Conservation (phyloP, 1,140 invertebrate genomes). For the Argopecten irradians region DNA sequence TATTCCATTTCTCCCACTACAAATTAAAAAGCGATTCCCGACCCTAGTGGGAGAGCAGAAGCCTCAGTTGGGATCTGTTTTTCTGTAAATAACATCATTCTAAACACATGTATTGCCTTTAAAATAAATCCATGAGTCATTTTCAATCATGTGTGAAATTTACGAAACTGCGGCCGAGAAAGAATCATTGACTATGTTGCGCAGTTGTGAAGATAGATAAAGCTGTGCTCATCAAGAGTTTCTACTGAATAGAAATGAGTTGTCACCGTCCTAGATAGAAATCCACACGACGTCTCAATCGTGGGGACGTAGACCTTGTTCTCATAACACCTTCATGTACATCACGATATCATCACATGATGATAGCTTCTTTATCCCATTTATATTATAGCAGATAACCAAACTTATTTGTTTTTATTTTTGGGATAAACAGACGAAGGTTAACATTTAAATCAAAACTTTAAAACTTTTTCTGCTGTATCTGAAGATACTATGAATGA, state of each 20-base stretch:
- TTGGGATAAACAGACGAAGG: background rate
- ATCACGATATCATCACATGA: background rate
- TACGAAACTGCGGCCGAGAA: background rate
- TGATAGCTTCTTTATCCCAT: background rate
- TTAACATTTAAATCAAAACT: background rate
- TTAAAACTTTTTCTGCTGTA: too few relatives aligned
- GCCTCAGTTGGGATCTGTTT: constrained; percentile 6
- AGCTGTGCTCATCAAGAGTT: background rate
- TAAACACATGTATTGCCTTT: constrained; percentile 16
- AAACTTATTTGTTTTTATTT: background rate
- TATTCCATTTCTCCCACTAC: background rate
- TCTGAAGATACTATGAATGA: too few relatives aligned
- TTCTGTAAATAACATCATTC: constrained; percentile 17
- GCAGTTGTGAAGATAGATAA: background rate
- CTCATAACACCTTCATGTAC: background rate
- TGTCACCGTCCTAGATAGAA: constrained; percentile 20
- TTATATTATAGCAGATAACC: background rate
- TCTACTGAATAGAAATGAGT: background rate
- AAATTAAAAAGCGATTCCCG: background rate
- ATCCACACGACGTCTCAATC: constrained; percentile 6
- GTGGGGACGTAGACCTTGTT: background rate
- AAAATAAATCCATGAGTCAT: constrained; percentile 17
- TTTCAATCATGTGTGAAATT: background rate
- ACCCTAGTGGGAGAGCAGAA: background rate
- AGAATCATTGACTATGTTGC: constrained; percentile 1